These are phyloP conservation scores for Mesodorylaimus sp. DNA, from an alignment of 2,888 invertebrate species.

Conservation along the genomic window DNA sequence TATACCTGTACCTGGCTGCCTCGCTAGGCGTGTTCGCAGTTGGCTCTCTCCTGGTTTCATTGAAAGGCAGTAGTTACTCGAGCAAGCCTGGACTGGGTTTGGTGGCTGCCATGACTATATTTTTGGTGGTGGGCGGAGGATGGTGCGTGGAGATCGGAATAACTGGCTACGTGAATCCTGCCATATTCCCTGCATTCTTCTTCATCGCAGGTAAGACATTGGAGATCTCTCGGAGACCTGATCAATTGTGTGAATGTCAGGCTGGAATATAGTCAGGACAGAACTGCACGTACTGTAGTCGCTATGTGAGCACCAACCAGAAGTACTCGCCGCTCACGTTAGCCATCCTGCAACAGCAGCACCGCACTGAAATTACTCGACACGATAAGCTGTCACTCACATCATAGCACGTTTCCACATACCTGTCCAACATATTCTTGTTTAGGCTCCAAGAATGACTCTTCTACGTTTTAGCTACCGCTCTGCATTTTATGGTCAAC, in stretches of 20 bases:
- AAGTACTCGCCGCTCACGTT: too few species aligned
- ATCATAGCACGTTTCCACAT: too few species aligned
- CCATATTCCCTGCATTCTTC: background rate
- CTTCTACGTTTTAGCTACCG: background rate
- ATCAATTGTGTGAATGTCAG: too few species aligned
- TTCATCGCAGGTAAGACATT: conserved; percentile 1
- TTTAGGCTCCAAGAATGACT: background rate
- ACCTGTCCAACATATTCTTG: too few species aligned
- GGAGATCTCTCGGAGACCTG: too few species aligned
- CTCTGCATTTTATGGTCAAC: background rate
- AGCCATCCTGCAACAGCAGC: too few species aligned
- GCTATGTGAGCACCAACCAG: too few species aligned
- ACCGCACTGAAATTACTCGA: too few species aligned
- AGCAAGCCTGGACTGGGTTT: background rate
- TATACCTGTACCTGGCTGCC: background rate
- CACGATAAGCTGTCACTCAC: too few species aligned
- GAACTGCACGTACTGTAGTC: too few species aligned
- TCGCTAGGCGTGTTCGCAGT: background rate
- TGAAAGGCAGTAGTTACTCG: background rate
- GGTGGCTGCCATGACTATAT: background rate
- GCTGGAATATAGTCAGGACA: too few species aligned
- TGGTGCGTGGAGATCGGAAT: background rate
- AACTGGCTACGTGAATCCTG: background rate
- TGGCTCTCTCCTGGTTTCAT: background rate
- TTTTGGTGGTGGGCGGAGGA: background rate